These are phyloP conservation scores for Diplolepis rosae DNA, from an alignment of 2,888 invertebrate genomes.

Conservation along the genomic window DNA sequence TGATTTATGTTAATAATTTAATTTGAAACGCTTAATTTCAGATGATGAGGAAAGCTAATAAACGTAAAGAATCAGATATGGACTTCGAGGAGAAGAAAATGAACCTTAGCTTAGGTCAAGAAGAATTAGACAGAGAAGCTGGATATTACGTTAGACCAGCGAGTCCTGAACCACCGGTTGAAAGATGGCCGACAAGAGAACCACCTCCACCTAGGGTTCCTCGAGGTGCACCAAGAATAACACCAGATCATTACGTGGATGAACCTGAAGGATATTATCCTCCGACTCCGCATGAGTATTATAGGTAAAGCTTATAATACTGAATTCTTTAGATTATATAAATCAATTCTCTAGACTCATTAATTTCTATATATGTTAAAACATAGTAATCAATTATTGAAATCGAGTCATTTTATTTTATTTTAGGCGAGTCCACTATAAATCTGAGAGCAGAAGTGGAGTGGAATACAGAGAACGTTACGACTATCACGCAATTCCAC, in stretches of 20 bases:
- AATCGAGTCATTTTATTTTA: too few relatives aligned
- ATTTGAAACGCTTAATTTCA: conserved; percentile 54
- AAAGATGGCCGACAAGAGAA: conserved; percentile 68
- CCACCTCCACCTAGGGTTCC: conserved; percentile 52
- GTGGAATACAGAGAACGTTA: conserved; percentile 70
- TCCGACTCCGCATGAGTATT: conserved; percentile 68
- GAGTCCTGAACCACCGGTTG: conserved; percentile 75
- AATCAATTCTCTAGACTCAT: not conserved
- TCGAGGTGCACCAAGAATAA: conserved; percentile 64
- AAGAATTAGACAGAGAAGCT: conserved; percentile 84
- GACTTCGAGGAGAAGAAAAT: conserved; percentile 97
- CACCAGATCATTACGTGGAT: conserved; percentile 65
- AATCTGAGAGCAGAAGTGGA: conserved; percentile 61
- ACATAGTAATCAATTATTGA: not conserved
- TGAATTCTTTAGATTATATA: too few relatives aligned
- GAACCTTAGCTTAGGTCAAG: conserved; percentile 87
- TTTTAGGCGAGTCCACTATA: conserved; percentile 69
- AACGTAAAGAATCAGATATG: conserved; percentile 94
- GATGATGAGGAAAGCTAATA: conserved; percentile 91
- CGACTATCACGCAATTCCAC: conserved; percentile 67
- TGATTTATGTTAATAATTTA: too few relatives aligned
- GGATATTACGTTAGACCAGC: conserved; percentile 83
- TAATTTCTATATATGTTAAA: not conserved
- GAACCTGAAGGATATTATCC: conserved; percentile 69
- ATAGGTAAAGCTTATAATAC: conserved; percentile 58